phyloP scores from a whole-genome alignment of 2,113 vertebrate species.

The Catharus minimus region DNA sequence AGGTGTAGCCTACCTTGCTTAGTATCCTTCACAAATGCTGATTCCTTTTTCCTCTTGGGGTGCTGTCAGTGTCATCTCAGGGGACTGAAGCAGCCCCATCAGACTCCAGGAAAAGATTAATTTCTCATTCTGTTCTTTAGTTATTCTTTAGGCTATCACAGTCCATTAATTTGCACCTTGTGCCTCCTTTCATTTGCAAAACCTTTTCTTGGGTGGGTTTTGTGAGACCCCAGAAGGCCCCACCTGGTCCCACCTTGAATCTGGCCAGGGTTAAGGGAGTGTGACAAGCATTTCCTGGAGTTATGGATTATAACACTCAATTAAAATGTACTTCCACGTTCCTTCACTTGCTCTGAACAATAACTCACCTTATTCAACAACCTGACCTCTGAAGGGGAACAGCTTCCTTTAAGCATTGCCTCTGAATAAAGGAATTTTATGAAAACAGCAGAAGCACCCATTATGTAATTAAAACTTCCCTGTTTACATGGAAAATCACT shows the following conservation, averaged over 20 bases:
- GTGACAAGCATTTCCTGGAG: neutral
- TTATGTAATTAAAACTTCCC: constrained; percentile 52
- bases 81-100: neutral
- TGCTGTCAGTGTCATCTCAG: too few relatives aligned
- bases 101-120: neutral
- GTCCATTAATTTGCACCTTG: neutral
- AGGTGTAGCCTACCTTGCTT: neutral
- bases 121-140: neutral
- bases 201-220: neutral
- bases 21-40: neutral
- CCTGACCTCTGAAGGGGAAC: neutral
- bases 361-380: neutral
- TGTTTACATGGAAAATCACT: constrained; percentile 44
- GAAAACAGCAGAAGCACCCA: neutral
- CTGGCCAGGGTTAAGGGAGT: neutral
- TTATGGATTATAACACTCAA: neutral
- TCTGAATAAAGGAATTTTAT: constrained; percentile 28
- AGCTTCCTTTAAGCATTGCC: neutral
- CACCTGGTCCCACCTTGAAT: neutral
- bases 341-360: neutral
- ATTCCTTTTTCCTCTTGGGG: neutral
- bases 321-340: rapidly evolving
- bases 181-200: neutral
- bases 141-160: neutral
- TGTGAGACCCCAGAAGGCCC: neutral